Conservation (phyloP, 2,797 vertebrate genomes). For the Syngnathus rostellatus region DNA sequence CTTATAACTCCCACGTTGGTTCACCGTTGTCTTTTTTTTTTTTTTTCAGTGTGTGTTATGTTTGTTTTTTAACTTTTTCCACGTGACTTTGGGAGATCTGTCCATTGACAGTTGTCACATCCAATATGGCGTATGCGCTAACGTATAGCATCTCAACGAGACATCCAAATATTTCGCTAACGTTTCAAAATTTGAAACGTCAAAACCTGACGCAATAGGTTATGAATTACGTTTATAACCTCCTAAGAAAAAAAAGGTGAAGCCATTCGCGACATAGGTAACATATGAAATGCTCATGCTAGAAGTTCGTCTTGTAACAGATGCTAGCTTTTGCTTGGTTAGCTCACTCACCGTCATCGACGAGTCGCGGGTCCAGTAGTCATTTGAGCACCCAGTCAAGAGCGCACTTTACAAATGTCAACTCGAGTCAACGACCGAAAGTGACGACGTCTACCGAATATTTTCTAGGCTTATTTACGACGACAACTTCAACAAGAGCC, state of each 20-base stretch:
- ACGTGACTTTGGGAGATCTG: too few species aligned
- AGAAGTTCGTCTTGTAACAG: conserved; percentile 1
- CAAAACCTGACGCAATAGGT: background rate
- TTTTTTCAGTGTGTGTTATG: too few species aligned
- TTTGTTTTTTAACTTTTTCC: too few species aligned
- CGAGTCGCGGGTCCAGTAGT: background rate
- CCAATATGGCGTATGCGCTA: background rate
- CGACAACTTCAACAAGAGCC: background rate
- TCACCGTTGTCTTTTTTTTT: too few species aligned
- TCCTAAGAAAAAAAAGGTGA: background rate
- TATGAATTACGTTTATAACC: background rate
- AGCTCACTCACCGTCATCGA: conserved; percentile 26
- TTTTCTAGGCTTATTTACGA: too few species aligned
- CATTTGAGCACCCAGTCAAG: conserved; percentile 2
- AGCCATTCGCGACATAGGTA: background rate
- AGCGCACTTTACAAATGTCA: background rate
- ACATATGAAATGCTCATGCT: conserved; percentile 2
- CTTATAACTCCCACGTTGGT: too few species aligned
- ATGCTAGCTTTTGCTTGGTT: conserved; percentile 19
- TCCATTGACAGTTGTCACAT: background rate
- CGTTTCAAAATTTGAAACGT: background rate
- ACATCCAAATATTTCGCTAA: background rate
- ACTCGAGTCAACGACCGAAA: background rate
- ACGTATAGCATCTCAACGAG: background rate
- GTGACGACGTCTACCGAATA: background rate